Percentiles rank a stretch among this genome's conserved stretches.
These are phyloP conservation scores for Cephus spinipes DNA, from an alignment of 2,888 invertebrate genomes.

Conservation along the genomic window DNA sequence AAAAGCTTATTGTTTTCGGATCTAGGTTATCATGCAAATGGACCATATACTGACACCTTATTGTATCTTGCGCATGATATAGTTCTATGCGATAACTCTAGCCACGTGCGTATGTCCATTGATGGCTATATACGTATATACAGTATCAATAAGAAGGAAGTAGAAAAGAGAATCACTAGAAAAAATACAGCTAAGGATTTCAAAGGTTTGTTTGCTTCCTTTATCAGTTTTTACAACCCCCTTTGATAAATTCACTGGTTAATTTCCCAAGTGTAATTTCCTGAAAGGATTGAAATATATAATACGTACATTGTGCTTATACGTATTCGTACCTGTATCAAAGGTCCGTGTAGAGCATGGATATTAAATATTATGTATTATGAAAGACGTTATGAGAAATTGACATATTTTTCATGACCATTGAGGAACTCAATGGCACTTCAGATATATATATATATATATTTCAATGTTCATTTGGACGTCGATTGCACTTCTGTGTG, in stretches of 20 bases:
- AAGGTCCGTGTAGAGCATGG: neutral
- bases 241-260: slow-evolving; percentile 14
- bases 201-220: neutral
- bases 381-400: neutral
- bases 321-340: neutral
- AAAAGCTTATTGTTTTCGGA: slow-evolving; percentile 49
- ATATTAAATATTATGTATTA: neutral
- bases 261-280: slow-evolving; percentile 18
- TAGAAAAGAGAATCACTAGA: neutral
- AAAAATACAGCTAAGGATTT: neutral
- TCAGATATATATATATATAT: neutral
- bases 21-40: slow-evolving; percentile 51
- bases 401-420: neutral
- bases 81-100: neutral
- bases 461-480: neutral
- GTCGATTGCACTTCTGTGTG: neutral
- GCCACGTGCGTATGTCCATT: neutral
- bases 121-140: neutral
- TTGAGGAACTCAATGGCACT: neutral
- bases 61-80: slow-evolving; percentile 19
- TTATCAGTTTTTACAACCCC: neutral
- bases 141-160: neutral
- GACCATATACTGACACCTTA: slow-evolving; percentile 34
- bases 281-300: too few relatives aligned
- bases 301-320: too few relatives aligned